Evolutionary conservation across 2,113 vertebrate genomes (phyloP), one percentile per base, ranked within the genome.

Genomic region (Plectropomus leopardus): DNA sequence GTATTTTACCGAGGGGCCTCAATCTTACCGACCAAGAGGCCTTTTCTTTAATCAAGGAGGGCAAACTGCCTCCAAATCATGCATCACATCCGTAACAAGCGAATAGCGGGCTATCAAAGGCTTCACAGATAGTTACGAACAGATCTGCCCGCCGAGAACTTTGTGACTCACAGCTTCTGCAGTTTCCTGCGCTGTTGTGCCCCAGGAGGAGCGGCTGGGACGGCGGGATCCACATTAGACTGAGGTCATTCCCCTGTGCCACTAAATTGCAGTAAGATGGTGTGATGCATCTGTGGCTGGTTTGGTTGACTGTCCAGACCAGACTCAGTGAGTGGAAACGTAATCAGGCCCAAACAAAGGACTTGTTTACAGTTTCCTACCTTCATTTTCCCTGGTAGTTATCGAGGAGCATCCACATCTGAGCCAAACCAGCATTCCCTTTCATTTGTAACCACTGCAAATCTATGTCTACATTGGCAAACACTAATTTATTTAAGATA

Each of bases 31-130:
- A 68, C 70, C 59, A 61, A 70, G 74, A 74, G 80, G 84, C 66
- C 64, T 82, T 86, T 87, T 92, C 94, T 96, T 94, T 95, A 95
- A 95, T 95, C 94, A 95, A 81, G 85, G 79, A 75, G 68, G 76
- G 84, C 60, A 84, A 79, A 89, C 59, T 86, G 83, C 88, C 85
- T 91, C 79, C 79, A 92, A 93, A 92, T 94, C 89, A 92, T 89
- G 89, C 92, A 94, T 94, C 87, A 94, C 94, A 92, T 94, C 90
- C 80, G 85, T 90, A 92, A 94, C 83, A 75, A 94, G 90, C 76
- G 28, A 79, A 87, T 48, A 65, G 76, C 74, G 51, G 76, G 71
- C 77, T 86, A 90, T 91, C 89, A 95, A 94, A 94, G 83, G 67
- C 88, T 91, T 89, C 71, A 86, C 89, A 91, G 91, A 93, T 88